Conservation (phyloP, 2,113 vertebrate species). For the Antennarius striatus region DNA sequence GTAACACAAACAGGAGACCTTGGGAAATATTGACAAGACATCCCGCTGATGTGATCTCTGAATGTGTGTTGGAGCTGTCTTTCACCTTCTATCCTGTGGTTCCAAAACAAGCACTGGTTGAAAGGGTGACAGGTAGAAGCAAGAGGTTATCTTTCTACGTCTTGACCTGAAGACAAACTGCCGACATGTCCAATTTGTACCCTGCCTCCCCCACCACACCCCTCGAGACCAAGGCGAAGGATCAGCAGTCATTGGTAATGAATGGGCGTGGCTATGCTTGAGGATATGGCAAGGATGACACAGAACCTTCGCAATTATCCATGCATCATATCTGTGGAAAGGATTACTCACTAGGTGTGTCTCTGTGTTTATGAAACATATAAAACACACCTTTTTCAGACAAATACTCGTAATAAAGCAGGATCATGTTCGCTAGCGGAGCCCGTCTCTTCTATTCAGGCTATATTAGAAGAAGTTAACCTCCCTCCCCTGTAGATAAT, state of each 20-base stretch:
- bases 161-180: too few species aligned
- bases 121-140: too few species aligned
- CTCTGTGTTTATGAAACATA: slow-evolving; percentile 10
- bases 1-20: slow-evolving; percentile 5
- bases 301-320: slow-evolving; percentile 46
- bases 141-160: too few species aligned
- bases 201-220: too few species aligned
- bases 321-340: background rate
- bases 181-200: too few species aligned
- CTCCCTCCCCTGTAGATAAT: slow-evolving; percentile 76
- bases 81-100: too few species aligned
- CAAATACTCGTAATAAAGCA: slow-evolving; percentile 58
- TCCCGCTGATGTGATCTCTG: slow-evolving; percentile 8
- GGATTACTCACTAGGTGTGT: background rate
- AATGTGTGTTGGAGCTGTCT: too few species aligned
- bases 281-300: background rate
- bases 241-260: too few species aligned
- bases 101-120: too few species aligned
- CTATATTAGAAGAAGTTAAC: slow-evolving; percentile 77
- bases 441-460: slow-evolving; percentile 64
- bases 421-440: slow-evolving; percentile 55
- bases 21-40: slow-evolving; percentile 18
- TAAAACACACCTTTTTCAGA: slow-evolving; percentile 27
- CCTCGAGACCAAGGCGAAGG: too few species aligned
- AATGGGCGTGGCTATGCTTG: too few species aligned